Evolutionary conservation across 2,113 vertebrate species (phyloP).

Genomic region (Danionella cerebrum): DNA sequence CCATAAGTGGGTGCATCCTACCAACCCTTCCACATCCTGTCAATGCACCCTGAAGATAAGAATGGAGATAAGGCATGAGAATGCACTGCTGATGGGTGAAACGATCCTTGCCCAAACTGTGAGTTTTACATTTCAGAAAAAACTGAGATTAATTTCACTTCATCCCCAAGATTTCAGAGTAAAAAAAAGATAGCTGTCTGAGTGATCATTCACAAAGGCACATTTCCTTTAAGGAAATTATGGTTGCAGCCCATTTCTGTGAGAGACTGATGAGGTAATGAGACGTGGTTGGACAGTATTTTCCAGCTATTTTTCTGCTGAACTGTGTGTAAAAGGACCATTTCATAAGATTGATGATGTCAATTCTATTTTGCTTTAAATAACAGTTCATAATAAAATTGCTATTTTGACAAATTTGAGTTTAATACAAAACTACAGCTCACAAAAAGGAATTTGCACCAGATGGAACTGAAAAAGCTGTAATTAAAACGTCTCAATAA

Average conservation of each 20-base stretch:
- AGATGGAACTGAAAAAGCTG: not conserved
- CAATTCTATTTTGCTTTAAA: constrained; percentile 6
- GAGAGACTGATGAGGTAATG: constrained; percentile 23
- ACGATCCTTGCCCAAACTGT: no score
- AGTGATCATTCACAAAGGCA: constrained; percentile 15
- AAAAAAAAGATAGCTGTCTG: constrained; percentile 2
- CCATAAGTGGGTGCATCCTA: constrained; percentile 25
- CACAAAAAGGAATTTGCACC: not conserved
- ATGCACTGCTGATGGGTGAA: no score
- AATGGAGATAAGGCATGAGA: not conserved
- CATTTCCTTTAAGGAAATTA: constrained; percentile 17
- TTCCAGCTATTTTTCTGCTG: constrained; percentile 15
- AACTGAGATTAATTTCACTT: constrained; percentile 1
- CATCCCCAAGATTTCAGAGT: constrained; percentile 11
- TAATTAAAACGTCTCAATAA: no score
- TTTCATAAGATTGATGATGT: constrained; percentile 19
- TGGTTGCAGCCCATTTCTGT: constrained; percentile 4
- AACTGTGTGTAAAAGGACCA: constrained; percentile 11
- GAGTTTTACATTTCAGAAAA: not conserved
- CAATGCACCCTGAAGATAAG: not conserved
- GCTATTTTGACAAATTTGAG: not conserved
- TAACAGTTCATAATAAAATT: not conserved
- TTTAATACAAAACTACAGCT: not conserved
- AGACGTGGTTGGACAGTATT: constrained; percentile 22
- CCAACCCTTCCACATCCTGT: not conserved